Evolutionary conservation across 2,113 vertebrate genomes (phyloP).

Genomic region (Siniperca knerii): DNA sequence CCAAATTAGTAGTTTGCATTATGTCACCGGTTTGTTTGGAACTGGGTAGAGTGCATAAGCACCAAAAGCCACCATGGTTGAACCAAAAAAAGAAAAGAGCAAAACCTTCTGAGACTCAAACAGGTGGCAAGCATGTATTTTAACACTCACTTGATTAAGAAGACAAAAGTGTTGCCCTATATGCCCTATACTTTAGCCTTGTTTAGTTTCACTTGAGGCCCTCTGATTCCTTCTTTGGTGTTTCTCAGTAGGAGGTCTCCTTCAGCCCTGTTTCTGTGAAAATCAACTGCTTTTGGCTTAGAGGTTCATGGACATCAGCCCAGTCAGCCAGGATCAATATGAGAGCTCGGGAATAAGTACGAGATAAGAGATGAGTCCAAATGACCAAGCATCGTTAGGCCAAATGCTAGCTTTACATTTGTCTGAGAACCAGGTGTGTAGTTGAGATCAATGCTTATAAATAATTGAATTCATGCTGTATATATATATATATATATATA

Average conservation of each 20-base stretch:
- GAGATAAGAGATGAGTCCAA: conserved; percentile 7
- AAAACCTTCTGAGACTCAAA: background rate
- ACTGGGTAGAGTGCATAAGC: background rate
- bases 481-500: background rate
- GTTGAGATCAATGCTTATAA: background rate
- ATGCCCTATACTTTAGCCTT: background rate
- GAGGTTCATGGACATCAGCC: background rate
- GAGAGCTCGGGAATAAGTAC: background rate
- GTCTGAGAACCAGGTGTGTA: background rate
- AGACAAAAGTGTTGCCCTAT: conserved; percentile 1
- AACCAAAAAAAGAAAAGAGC: background rate
- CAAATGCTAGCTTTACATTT: background rate
- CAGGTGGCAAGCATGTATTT: background rate
- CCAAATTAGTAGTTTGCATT: conserved; percentile 9
- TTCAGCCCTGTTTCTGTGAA: conserved; percentile 35
- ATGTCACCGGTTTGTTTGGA: conserved; percentile 20
- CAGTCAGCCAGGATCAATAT: conserved; percentile 32
- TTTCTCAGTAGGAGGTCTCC: conserved; percentile 29
- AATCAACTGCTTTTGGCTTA: conserved; percentile 13
- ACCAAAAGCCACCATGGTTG: background rate
- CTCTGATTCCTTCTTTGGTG: conserved; percentile 33
- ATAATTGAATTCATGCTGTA: background rate
- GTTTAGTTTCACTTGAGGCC: background rate
- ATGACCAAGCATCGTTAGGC: background rate
- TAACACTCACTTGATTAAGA: conserved; percentile 22